phyloP scores from a whole-genome alignment of 2,113 vertebrate genomes.

The Todiramphus saurophagus region DNA sequence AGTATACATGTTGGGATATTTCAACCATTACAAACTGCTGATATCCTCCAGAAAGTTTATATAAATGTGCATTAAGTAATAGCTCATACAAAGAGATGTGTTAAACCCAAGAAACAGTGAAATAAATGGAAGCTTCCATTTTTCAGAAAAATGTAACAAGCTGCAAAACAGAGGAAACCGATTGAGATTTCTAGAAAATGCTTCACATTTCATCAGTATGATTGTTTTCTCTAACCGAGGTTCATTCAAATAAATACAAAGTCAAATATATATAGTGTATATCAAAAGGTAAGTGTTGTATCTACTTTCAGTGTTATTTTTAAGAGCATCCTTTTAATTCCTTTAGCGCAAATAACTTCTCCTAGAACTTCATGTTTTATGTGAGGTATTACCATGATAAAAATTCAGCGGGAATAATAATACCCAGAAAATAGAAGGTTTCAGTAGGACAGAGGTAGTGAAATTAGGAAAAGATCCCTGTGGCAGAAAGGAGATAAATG shows the following conservation, averaged over 20 bases:
- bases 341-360: not conserved
- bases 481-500: not conserved
- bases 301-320: not conserved
- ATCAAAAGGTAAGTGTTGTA: not conserved
- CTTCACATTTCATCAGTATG: not conserved
- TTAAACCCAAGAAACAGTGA: not conserved
- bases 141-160: not conserved
- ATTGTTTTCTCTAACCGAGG: not conserved
- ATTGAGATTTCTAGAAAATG: not conserved
- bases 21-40: not conserved
- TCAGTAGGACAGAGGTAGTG: not conserved
- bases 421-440: not conserved
- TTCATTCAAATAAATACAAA: not conserved
- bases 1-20: not conserved
- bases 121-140: not conserved
- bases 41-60: not conserved
- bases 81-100: fast-evolving
- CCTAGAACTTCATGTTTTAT: not conserved
- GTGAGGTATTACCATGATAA: not conserved
- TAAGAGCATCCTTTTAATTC: not conserved
- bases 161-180: not conserved
- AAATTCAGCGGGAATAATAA: not conserved
- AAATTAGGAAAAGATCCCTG: not conserved
- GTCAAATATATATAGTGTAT: not conserved
- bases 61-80: not conserved